A percentile compares a stretch with the other conserved stretches of the same genome.
These are phyloP conservation scores for Amblyjoppa proteus DNA, from an alignment of 2,888 invertebrate genomes.

Conservation along the genomic window DNA sequence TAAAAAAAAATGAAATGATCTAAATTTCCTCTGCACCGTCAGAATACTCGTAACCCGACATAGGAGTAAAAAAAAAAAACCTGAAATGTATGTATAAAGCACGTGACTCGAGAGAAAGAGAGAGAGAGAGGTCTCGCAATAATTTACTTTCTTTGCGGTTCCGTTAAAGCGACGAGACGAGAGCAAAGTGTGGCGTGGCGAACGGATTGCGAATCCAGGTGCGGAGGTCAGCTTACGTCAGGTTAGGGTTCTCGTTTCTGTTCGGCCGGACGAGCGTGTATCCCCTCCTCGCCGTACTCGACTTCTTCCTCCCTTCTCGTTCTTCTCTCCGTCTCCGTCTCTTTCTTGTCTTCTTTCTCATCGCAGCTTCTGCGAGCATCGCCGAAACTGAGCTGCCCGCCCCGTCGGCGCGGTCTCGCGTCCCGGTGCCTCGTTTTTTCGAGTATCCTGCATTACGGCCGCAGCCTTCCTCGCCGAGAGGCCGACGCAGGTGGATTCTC, in stretches of 20 bases:
- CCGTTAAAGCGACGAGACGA: constrained; percentile 77
- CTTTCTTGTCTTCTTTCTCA: constrained; percentile 9
- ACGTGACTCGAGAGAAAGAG: constrained; percentile 30
- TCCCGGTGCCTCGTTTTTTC: constrained; percentile 44
- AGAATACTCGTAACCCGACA: background rate
- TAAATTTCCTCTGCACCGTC: background rate
- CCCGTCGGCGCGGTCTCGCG: constrained; percentile 15
- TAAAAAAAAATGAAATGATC: background rate
- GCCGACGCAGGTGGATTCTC: constrained; percentile 41
- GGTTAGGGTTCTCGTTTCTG: constrained; percentile 79
- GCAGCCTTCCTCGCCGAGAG: constrained; percentile 20
- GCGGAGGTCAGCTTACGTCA: constrained; percentile 82
- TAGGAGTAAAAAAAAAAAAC: background rate
- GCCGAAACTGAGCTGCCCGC: constrained; percentile 9
- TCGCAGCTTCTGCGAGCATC: constrained; percentile 14
- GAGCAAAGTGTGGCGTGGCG: constrained; percentile 66
- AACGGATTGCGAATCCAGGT: constrained; percentile 80
- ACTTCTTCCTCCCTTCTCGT: constrained; percentile 21
- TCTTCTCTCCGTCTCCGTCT: constrained; percentile 1
- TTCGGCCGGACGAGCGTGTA: constrained; percentile 47
- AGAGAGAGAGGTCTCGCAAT: constrained; percentile 43
- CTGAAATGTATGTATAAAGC: background rate
- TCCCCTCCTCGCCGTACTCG: constrained; percentile 30
- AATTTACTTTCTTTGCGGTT: constrained; percentile 82
- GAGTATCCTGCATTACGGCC: constrained; percentile 22